Conservation (phyloP, 2,888 invertebrate genomes). For the Plemyria rubiginata region DNA sequence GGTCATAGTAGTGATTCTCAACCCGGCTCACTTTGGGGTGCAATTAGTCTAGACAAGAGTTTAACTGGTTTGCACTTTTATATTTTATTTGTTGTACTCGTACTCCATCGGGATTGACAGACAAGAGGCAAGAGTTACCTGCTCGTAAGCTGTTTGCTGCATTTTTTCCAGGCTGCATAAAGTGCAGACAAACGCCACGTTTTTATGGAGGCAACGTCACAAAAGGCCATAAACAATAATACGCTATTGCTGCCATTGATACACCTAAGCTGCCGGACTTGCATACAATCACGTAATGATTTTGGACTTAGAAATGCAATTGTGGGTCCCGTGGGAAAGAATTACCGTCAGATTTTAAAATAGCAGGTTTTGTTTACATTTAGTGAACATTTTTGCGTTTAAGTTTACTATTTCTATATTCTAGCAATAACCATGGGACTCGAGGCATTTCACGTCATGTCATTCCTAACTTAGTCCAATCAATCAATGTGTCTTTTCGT, state of each 20-base stretch:
- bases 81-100: no score
- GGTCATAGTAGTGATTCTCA: no score
- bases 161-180: slow-evolving; percentile 65
- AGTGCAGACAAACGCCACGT: slow-evolving; percentile 61
- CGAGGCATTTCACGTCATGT: no score
- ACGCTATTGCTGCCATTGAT: slow-evolving; percentile 49
- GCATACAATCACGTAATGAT: slow-evolving; percentile 80
- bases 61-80: no score
- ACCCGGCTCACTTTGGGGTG: no score
- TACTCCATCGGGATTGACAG: no score
- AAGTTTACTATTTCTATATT: no score
- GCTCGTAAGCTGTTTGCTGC: slow-evolving; percentile 6
- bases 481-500: no score
- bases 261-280: slow-evolving; percentile 71
- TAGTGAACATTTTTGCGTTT: background rate
- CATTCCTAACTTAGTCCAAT: no score
- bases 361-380: slow-evolving; percentile 24
- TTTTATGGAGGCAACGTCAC: slow-evolving; percentile 65
- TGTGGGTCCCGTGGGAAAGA: slow-evolving; percentile 73
- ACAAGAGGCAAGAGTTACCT: background rate
- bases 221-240: slow-evolving; percentile 76
- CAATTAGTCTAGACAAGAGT: no score
- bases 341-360: slow-evolving; percentile 47
- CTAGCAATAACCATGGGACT: no score
- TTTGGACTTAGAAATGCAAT: slow-evolving; percentile 74